These are phyloP conservation scores for Dipodomys ordii DNA, from an alignment of 2,113 vertebrate genomes.

Conservation along the genomic window DNA sequence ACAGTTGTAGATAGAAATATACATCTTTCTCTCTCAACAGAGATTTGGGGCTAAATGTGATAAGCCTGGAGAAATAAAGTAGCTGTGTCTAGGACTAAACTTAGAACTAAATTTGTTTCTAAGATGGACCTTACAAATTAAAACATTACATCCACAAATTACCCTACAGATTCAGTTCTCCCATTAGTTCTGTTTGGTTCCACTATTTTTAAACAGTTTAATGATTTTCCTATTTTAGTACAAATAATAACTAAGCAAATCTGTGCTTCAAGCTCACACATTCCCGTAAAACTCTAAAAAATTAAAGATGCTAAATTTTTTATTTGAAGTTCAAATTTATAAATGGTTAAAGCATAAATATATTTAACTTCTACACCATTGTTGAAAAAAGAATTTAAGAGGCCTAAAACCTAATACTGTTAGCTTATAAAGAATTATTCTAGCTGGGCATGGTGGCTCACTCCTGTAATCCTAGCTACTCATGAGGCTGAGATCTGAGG, in stretches of 20 bases:
- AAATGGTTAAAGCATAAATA: slow-evolving; percentile 47
- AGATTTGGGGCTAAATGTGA: slow-evolving; percentile 27
- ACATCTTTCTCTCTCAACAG: not conserved
- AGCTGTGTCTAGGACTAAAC: slow-evolving; percentile 62
- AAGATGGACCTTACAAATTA: slow-evolving; percentile 48
- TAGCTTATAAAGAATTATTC: not conserved
- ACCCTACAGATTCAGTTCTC: slow-evolving; percentile 47
- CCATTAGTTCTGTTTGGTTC: slow-evolving; percentile 56
- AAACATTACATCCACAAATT: not conserved
- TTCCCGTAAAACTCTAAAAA: slow-evolving; percentile 56
- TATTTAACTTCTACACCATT: slow-evolving; percentile 57
- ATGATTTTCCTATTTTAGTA: slow-evolving; percentile 64
- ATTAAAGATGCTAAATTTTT: slow-evolving; percentile 48
- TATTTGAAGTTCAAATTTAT: slow-evolving; percentile 29
- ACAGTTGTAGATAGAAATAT: not conserved
- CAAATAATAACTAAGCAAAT: slow-evolving; percentile 67
- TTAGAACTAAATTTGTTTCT: slow-evolving; percentile 50
- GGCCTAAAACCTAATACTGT: slow-evolving; percentile 17
- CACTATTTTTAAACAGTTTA: slow-evolving; percentile 76
- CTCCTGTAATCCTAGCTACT: too few species aligned
- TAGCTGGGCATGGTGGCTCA: too few species aligned
- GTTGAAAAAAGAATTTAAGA: slow-evolving; percentile 23
- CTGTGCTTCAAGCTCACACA: slow-evolving; percentile 53
- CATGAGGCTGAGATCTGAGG: too few species aligned
- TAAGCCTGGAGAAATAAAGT: slow-evolving; percentile 57